Evolutionary conservation across 2,797 vertebrate species (phyloP), one percentile per base, ranked within the genome.

Genomic region (Dryobates pubescens): DNA sequence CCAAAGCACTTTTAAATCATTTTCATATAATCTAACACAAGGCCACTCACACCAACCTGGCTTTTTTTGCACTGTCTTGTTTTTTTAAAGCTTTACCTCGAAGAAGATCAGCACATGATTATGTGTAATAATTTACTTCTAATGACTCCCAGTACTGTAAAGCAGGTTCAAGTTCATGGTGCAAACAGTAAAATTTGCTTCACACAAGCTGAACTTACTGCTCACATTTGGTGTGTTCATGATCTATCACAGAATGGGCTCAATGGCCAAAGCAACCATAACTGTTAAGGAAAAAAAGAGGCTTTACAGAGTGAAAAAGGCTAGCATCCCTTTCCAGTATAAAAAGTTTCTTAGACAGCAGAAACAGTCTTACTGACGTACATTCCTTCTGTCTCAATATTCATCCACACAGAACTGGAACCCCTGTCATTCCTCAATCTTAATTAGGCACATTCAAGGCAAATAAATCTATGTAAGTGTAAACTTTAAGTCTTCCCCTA

Each of bases 401-500:
- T 83, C 79, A 82, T 76, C 73, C 53, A 77, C 16, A 78, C 64
- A 19, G 27, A 88, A 56, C 17, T 59, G 30, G 68, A 81, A 76
- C 88, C 73, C 6, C 15, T 73, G 38, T 67, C 58, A 47, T 86
- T 68, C 47, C 86, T 85, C 85, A 91, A 59, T 69, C 19, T 91
- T 88, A 86, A 76, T 86, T 81, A 80, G 77, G 29, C 36, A 34
- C 45, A 75, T 73, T 94, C 47, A 82, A 93, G 65, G 79, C 58
- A 96, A 86, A 91, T 43, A 88, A 86, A 84, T 86, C 79, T 85
- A 47, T 20, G 54, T 12, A 30, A 90, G 74, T 2, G 4, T 61
- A 75, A 93, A 92, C 56, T 59, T 80, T 56, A 88, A 75, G 43
- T 58, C 77, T 93, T 94, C 82, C 23, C 72, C 23, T 93, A 93